Percentiles rank a stretch among this genome's conserved stretches.
Conservation (phyloP, 30 jellyfish, hydroid and myxozoan genomes). For the Catostylus mosaicus region DNA sequence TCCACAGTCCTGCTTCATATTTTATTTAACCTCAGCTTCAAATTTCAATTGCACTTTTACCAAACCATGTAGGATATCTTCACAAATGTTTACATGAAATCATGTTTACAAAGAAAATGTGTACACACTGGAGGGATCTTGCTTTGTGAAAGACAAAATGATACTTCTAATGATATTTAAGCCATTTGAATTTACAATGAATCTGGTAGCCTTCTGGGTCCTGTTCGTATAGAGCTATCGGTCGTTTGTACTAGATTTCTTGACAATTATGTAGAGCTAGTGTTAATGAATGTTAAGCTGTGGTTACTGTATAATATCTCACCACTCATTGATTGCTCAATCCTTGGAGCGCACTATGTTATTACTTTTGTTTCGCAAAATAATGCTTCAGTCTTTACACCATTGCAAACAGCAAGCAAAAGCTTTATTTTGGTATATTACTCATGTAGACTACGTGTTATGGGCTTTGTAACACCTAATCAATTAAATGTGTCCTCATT, state of each 20-base stretch:
- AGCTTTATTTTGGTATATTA: too few relatives aligned
- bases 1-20: background rate
- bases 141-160: slow-evolving; percentile 17
- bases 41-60: background rate
- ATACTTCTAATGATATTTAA: background rate
- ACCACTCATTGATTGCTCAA: background rate
- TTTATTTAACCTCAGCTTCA: background rate
- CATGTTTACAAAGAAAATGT: slow-evolving; percentile 7
- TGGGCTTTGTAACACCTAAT: too few relatives aligned
- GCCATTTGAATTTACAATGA: slow-evolving; percentile 17
- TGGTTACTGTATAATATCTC: background rate
- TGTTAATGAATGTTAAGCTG: background rate
- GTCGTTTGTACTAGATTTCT: background rate
- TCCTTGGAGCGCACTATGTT: too few relatives aligned
- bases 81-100: background rate
- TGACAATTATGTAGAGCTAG: slow-evolving; percentile 7
- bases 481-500: too few relatives aligned
- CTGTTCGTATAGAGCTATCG: slow-evolving; percentile 4
- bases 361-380: too few relatives aligned
- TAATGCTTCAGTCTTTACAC: too few relatives aligned
- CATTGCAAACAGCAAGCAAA: too few relatives aligned
- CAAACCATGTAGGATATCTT: background rate
- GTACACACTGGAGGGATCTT: slow-evolving; percentile 6
- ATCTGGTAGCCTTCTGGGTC: background rate
- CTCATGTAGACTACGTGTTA: too few relatives aligned